A percentile compares a stretch with the other conserved stretches of the same genome.
Conservation (phyloP, 2,113 vertebrate species). For the Pithys albifrons region DNA sequence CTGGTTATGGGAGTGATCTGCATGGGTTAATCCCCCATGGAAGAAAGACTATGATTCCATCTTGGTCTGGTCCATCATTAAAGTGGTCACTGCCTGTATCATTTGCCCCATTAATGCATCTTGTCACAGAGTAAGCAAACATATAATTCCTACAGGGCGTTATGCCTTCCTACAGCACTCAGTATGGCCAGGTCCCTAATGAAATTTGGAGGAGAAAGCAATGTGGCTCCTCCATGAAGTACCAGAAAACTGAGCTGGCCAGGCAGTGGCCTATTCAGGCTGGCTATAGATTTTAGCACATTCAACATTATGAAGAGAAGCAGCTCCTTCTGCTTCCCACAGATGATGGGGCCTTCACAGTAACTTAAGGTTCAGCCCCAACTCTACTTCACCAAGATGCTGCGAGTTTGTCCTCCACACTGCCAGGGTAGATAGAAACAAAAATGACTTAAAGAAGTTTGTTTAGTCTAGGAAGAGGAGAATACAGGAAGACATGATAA, state of each 20-base stretch:
- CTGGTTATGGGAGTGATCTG: neutral
- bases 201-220: neutral
- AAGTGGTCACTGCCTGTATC: neutral
- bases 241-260: neutral
- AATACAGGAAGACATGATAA: neutral
- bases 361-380: neutral
- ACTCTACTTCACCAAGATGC: neutral
- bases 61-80: neutral
- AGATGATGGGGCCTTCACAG: neutral
- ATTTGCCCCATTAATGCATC: neutral
- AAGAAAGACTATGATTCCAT: neutral
- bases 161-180: neutral
- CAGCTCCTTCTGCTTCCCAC: neutral
- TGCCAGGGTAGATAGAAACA: neutral
- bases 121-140: neutral
- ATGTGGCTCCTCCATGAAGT: neutral
- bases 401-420: neutral
- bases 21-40: neutral
- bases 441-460: neutral
- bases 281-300: neutral
- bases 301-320: neutral
- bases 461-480: neutral
- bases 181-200: neutral
- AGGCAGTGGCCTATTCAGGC: neutral
- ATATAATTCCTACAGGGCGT: neutral